Base-by-base conservation (phyloP, 2,113 vertebrate genomes). In the Plectropomus leopardus region DNA sequence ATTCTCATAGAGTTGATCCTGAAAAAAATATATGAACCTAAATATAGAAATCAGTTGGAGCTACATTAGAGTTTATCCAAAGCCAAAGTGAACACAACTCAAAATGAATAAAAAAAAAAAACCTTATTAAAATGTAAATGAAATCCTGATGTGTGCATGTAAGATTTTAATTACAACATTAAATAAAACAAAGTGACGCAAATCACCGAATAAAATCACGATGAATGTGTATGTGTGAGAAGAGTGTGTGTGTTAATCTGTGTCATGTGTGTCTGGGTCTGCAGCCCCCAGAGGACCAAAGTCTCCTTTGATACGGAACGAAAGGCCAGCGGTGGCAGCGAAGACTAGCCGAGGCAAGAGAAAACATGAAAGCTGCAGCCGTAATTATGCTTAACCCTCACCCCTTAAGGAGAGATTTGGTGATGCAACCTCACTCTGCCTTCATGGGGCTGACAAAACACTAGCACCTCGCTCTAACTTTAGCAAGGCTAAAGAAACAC, bases 371-470 rank as follows among this genome's bases (percentile, higher is more conserved):
- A 92, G 87, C 81, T 45, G 73, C 36, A 48, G 67, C 51, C 30
- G 23, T 83, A 88, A 89, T 92, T 83, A 88, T 70, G 67, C 75
- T 83, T 83, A 86, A 88, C 83, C 71, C 76, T 84, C 76, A 69
- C 40, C 73, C 78, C 78, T 72, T 53, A 26, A 89, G 84, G 70
- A 87, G 60, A 85, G 72, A 87, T 83, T 70, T 77, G 76, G 63
- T 89, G 87, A 92, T 80, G 84, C 78, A 89, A 88, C 87, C 75
- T 75, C 60, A 36, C 67, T 55, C 64, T 61, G 65, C 68, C 75
- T 75, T 65, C 30, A 51, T 15, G 6, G 32, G 69, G 59, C 45
- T 54, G 65, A 71, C 57, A 78, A 60, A 75, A 57, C 61, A 60
- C n/a, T 45, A 67, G 68, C 69, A 78, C 53, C 47, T 64, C 19